Base-by-base conservation (phyloP, 2,888 invertebrate species). In the Gari tellinella region DNA sequence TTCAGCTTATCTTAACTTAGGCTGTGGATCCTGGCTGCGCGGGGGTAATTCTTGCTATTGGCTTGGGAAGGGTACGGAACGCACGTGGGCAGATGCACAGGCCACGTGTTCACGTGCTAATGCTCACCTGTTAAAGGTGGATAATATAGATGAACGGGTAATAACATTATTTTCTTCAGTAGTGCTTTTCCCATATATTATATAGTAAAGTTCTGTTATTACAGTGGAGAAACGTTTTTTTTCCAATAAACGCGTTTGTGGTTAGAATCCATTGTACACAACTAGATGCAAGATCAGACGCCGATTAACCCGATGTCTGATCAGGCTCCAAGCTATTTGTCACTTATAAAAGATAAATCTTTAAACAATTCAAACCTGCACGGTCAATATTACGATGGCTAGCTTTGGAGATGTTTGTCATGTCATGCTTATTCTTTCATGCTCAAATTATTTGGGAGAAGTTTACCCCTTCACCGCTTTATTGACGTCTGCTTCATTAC, bases 1-100 rank as follows among this genome's bases (percentile, higher is more conserved):
- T 51, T 7, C 53, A 80, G 81, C 49, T 21, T 60, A 79, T 51
- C 23, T 78, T 3, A 68, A 81, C 46, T 58, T 81, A 14, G 83
- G 83, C 19, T 83, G 83, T 53, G 81, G 79, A 0, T 55, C 70
- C 5, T 85, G 85, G 85, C 45, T 74, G 43, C 65, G 83, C 1
- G 83, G 57, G 7, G 82, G 80, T 5, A 37, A 58, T n/a, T 80
- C 69, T 2, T 85, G 85, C 63, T 85, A 85, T 53, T 45, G 80
- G 3, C 63, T 85, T 31, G 80, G 72, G 14, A 73, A 69, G 25
- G 72, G 64, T 8, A 63, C 52, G 15, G 51, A 48, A 17, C 62
- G 61, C 40, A 75, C 74, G 14, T 79, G 82, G 79, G n/a, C 49
- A 7, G 61, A 75, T 19, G 81, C 84, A 3, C 48, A 56, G 10